Evolutionary conservation across 2,888 invertebrate species (phyloP).

Genomic region (Hyppa rectilinea): DNA sequence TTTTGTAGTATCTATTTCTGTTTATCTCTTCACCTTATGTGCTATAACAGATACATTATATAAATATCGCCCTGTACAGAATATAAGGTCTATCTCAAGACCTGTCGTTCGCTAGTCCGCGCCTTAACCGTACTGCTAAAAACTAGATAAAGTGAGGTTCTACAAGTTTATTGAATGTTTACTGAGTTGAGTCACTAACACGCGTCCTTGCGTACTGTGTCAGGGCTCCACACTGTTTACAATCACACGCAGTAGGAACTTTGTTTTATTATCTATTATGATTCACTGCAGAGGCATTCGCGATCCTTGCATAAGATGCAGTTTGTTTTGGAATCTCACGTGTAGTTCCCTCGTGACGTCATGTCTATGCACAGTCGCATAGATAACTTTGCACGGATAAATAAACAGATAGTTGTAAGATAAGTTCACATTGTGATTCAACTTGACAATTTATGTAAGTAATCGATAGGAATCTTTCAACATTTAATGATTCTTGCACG

Average conservation of each 20-base stretch:
- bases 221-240: slow-evolving; percentile 68
- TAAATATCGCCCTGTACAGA: too few species aligned
- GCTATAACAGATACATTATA: too few species aligned
- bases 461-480: slow-evolving; percentile 4
- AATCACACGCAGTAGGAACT: slow-evolving; percentile 63
- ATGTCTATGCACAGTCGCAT: slow-evolving; percentile 14
- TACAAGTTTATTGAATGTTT: slow-evolving; percentile 56
- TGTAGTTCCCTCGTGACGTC: slow-evolving; percentile 33
- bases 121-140: slow-evolving; percentile 2
- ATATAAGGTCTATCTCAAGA: neutral
- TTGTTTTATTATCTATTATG: slow-evolving; percentile 63
- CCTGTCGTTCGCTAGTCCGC: neutral
- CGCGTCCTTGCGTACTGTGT: slow-evolving; percentile 76
- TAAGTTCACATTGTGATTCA: slow-evolving; percentile 25
- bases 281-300: slow-evolving; percentile 58
- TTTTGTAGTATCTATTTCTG: neutral
- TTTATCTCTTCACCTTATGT: neutral
- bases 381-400: slow-evolving; percentile 8
- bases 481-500: too few species aligned
- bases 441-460: slow-evolving; percentile 18
- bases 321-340: slow-evolving; percentile 61
- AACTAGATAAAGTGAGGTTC: slow-evolving; percentile 49
- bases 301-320: slow-evolving; percentile 60
- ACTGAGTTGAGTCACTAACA: slow-evolving; percentile 74
- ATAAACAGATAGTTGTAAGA: slow-evolving; percentile 17